Evolutionary conservation across 2,797 vertebrate species (phyloP).

Genomic region (Chromis chromis): DNA sequence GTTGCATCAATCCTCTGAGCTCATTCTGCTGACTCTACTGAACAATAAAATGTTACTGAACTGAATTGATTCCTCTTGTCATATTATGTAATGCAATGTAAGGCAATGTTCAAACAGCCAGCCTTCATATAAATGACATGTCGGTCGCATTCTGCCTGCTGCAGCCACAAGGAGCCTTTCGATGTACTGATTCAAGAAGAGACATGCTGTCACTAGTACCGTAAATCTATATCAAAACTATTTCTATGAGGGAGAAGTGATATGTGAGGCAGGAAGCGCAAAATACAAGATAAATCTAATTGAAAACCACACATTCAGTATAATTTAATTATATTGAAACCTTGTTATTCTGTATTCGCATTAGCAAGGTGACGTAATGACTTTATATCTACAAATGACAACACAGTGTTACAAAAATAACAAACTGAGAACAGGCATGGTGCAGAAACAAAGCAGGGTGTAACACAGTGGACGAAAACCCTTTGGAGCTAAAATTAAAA

Average conservation of each 20-base stretch:
- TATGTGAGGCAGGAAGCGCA: background rate
- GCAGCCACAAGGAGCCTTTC: slow-evolving; percentile 10
- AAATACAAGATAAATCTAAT: background rate
- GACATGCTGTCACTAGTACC: background rate
- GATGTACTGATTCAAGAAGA: background rate
- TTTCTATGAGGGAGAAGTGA: background rate
- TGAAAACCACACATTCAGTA: background rate
- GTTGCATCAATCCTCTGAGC: background rate
- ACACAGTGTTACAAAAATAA: background rate
- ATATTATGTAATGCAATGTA: slow-evolving; percentile 42
- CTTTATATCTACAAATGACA: background rate
- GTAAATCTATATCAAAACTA: slow-evolving; percentile 4
- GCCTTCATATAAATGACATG: slow-evolving; percentile 11
- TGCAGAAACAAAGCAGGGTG: too few relatives aligned
- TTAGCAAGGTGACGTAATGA: background rate
- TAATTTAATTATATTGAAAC: background rate
- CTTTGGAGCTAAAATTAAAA: background rate
- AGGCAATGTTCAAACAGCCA: slow-evolving; percentile 36
- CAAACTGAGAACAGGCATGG: background rate
- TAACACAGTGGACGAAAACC: background rate
- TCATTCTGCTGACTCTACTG: slow-evolving; percentile 14
- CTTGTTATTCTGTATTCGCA: background rate
- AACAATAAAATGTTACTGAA: slow-evolving; percentile 30
- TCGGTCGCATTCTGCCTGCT: slow-evolving; percentile 9
- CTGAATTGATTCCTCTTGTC: slow-evolving; percentile 41